A percentile compares a stretch with the other conserved stretches of the same genome.
phyloP scores from a whole-genome alignment of 2,113 vertebrate species.

The Campylomormyrus tamandua region DNA sequence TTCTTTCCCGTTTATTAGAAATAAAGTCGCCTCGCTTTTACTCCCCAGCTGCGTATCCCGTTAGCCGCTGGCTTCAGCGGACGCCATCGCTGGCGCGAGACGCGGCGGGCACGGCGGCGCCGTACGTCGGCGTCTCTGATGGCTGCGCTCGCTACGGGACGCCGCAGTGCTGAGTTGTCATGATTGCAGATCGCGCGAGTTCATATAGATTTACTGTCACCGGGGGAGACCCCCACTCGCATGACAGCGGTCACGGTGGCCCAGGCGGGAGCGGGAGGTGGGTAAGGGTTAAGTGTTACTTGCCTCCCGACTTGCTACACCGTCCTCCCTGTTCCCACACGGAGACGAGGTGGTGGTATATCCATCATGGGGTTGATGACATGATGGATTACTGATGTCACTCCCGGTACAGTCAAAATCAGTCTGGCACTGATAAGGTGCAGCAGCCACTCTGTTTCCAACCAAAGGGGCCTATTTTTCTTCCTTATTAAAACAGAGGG shows the following conservation, averaged over 20 bases:
- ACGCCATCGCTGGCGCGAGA: conserved; percentile 23
- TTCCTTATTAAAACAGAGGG: conserved; percentile 27
- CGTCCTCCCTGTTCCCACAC: conserved; percentile 58
- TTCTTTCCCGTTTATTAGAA: not conserved
- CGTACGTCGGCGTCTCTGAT: conserved; percentile 53
- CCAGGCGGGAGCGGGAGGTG: conserved; percentile 56
- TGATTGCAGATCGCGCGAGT: conserved; percentile 58
- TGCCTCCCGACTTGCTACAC: conserved; percentile 59
- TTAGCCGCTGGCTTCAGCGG: conserved; percentile 11
- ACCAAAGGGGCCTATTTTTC: conserved; percentile 52
- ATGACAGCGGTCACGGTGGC: conserved; percentile 54
- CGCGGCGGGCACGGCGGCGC: conserved; percentile 38
- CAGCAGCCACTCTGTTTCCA: conserved; percentile 50
- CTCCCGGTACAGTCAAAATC: conserved; percentile 68
- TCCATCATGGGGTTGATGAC: conserved; percentile 65
- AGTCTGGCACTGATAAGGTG: conserved; percentile 65
- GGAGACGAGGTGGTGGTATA: conserved; percentile 54
- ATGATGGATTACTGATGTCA: conserved; percentile 76
- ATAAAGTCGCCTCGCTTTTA: not conserved
- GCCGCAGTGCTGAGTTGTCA: conserved; percentile 54
- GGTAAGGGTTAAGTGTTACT: conserved; percentile 70
- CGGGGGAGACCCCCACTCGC: conserved; percentile 46
- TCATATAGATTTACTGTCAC: conserved; percentile 74
- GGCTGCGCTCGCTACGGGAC: conserved; percentile 58
- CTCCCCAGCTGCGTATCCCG: not conserved